phyloP scores from a whole-genome alignment of 2,113 vertebrate species.

The Hiodon alosoides region DNA sequence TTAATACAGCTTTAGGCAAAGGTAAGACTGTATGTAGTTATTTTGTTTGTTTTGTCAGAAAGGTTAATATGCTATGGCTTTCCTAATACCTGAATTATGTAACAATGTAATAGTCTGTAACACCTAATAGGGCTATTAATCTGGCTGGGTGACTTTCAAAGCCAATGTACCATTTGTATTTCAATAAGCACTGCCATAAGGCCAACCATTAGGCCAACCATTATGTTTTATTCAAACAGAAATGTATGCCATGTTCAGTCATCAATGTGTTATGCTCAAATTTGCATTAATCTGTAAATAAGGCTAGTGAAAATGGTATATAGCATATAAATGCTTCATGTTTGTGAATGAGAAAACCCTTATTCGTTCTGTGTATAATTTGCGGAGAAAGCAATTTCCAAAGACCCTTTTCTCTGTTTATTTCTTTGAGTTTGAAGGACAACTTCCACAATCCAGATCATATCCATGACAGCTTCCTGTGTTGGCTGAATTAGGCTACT shows the following conservation, averaged over 20 bases:
- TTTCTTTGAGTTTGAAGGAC: constrained; percentile 31
- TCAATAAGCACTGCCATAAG: background rate
- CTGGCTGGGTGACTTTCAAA: background rate
- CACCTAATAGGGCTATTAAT: background rate
- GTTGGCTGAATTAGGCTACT: constrained; percentile 31
- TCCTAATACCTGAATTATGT: background rate
- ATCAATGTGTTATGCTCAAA: background rate
- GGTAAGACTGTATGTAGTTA: too few relatives aligned
- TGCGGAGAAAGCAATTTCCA: too few relatives aligned
- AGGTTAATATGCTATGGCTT: too few relatives aligned
- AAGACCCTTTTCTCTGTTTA: too few relatives aligned
- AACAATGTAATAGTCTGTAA: background rate
- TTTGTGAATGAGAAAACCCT: too few relatives aligned
- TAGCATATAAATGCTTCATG: background rate
- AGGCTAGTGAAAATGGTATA: background rate
- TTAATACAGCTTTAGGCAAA: too few relatives aligned
- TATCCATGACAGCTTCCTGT: constrained; percentile 61
- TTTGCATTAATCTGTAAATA: background rate
- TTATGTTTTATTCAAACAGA: background rate
- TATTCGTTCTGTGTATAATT: background rate
- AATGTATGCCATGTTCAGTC: background rate
- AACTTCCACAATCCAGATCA: constrained; percentile 44
- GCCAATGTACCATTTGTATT: background rate
- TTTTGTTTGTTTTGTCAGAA: too few relatives aligned
- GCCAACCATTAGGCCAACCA: background rate